Conservation (phyloP, 2,888 invertebrate species). For the Drosophila buzzatii region DNA sequence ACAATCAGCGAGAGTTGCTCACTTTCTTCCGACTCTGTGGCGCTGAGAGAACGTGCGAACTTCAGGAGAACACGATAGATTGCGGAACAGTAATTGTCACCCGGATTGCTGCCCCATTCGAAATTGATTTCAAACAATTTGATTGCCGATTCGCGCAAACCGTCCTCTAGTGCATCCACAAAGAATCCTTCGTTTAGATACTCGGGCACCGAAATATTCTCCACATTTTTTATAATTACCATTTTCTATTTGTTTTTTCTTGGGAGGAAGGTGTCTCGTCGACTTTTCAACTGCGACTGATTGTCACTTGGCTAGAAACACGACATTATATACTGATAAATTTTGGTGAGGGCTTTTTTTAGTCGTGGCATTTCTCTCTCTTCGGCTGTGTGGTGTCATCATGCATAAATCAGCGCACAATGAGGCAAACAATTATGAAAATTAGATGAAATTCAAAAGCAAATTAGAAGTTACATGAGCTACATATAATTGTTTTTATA, state of each 20-base stretch:
- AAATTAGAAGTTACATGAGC: not conserved
- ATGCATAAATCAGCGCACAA: slow-evolving; percentile 5
- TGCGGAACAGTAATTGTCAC: slow-evolving; percentile 83
- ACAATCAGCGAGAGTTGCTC: slow-evolving; percentile 78
- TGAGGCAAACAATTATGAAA: not conserved
- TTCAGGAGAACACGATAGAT: slow-evolving; percentile 77
- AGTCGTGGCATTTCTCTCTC: slow-evolving; percentile 18
- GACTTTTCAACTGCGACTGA: slow-evolving; percentile 25
- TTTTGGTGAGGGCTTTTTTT: not conserved
- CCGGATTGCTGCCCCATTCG: slow-evolving; percentile 80
- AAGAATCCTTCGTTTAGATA: slow-evolving; percentile 77
- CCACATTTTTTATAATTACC: slow-evolving; percentile 58
- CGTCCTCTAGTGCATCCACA: slow-evolving; percentile 77
- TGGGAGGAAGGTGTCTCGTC: not conserved
- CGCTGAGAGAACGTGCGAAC: slow-evolving; percentile 52
- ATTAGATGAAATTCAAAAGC: not conserved
- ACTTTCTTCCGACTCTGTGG: slow-evolving; percentile 18
- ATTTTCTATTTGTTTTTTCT: slow-evolving; percentile 5
- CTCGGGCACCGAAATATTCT: slow-evolving; percentile 73
- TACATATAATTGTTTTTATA: not conserved
- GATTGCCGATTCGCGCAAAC: slow-evolving; percentile 66
- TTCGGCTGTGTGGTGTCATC: not conserved
- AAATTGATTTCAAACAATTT: slow-evolving; percentile 67
- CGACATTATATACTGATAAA: slow-evolving; percentile 32
- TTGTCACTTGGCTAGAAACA: not conserved